phyloP scores from a whole-genome alignment of 2,797 vertebrate species.

The Limosa lapponica region DNA sequence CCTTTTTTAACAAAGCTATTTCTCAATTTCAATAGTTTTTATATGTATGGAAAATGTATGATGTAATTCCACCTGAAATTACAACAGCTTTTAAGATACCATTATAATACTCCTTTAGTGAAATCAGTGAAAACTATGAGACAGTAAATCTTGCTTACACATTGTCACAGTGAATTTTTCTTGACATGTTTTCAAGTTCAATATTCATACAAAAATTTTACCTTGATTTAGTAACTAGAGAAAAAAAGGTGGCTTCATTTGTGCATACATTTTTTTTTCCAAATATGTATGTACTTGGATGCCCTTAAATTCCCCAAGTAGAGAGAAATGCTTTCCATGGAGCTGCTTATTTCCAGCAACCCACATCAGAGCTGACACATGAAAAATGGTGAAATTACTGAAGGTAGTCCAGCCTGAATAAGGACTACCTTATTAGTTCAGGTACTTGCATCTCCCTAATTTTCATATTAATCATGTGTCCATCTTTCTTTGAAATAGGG shows the following conservation, averaged over 20 bases:
- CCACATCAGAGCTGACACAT: conserved; percentile 92
- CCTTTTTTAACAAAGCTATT: conserved; percentile 9
- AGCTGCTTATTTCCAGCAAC: conserved; percentile 84
- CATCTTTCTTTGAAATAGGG: conserved; percentile 85
- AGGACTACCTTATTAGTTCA: conserved; percentile 97
- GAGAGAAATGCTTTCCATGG: conserved; percentile 78
- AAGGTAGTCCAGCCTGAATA: conserved; percentile 91
- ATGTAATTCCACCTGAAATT: conserved; percentile 11
- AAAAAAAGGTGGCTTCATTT: conserved; percentile 70
- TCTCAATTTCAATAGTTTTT: neutral
- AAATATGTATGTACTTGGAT: conserved; percentile 77
- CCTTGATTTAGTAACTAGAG: conserved; percentile 76
- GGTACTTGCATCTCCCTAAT: conserved; percentile 95
- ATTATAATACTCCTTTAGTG: neutral
- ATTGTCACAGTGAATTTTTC: conserved; percentile 58
- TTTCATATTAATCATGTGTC: conserved; percentile 97
- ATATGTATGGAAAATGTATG: neutral
- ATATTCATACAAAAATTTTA: conserved; percentile 67
- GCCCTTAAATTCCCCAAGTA: conserved; percentile 84
- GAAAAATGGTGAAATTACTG: conserved; percentile 97
- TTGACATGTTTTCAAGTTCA: conserved; percentile 69
- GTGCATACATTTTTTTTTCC: conserved; percentile 64
- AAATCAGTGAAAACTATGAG: conserved; percentile 53
- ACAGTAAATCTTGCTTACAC: conserved; percentile 37
- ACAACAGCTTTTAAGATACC: conserved; percentile 10